Percentiles rank a stretch among this genome's conserved stretches.
phyloP scores from a whole-genome alignment of 2,797 vertebrate species.

The Gadopsis bispinosus region DNA sequence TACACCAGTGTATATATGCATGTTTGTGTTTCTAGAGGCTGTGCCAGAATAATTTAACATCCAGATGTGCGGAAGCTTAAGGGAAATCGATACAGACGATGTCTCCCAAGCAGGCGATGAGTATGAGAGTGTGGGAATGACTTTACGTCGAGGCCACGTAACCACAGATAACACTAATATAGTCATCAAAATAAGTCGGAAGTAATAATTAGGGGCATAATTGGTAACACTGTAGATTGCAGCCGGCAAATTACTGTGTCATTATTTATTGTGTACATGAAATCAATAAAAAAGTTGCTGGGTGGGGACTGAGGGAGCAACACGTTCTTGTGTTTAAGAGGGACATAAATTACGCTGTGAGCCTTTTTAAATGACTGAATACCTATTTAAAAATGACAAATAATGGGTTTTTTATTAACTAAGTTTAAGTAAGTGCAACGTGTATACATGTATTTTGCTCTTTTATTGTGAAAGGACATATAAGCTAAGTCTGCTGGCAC shows the following conservation, averaged over 20 bases:
- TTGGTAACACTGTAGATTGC: neutral
- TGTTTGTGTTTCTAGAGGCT: constrained; percentile 53
- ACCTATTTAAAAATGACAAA: neutral
- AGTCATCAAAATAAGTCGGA: constrained; percentile 20
- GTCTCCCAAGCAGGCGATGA: constrained; percentile 65
- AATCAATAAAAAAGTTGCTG: neutral
- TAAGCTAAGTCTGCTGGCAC: neutral
- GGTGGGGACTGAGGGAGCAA: no score
- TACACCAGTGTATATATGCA: constrained; percentile 18
- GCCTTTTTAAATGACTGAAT: neutral
- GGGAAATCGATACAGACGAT: constrained; percentile 66
- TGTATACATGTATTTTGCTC: constrained; percentile 3
- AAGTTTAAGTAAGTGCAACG: neutral
- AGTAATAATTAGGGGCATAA: constrained; percentile 24
- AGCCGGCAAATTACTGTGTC: neutral
- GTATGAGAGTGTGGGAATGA: constrained; percentile 30
- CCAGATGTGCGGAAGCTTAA: constrained; percentile 67
- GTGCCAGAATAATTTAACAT: constrained; percentile 69
- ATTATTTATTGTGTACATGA: neutral
- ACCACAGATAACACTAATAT: constrained; percentile 27
- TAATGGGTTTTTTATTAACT: neutral
- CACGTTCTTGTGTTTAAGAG: neutral
- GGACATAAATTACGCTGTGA: neutral
- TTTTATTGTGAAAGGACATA: constrained; percentile 9
- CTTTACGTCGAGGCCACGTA: constrained; percentile 41